These are phyloP conservation scores for Ariolimax columbianus DNA, from an alignment of 2,888 invertebrate genomes.

Conservation along the genomic window DNA sequence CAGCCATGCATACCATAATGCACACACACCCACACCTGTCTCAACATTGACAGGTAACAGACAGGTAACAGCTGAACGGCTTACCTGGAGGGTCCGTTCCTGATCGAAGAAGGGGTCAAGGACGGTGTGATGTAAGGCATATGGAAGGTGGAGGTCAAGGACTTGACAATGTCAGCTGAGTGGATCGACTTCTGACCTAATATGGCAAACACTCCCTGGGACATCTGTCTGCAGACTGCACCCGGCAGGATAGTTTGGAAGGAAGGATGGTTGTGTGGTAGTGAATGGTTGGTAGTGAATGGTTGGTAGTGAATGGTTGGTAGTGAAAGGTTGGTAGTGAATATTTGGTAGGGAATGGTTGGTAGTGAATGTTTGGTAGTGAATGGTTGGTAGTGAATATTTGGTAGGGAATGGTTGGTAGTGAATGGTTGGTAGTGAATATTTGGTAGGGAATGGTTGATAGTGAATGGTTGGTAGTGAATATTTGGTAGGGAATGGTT, in stretches of 20 bases:
- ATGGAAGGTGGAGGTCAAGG: constrained; percentile 67
- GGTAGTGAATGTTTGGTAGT: not conserved
- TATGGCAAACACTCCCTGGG: constrained; percentile 69
- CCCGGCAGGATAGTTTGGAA: constrained; percentile 41
- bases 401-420: not conserved
- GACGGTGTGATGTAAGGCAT: constrained; percentile 71
- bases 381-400: not conserved
- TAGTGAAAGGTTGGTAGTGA: not conserved
- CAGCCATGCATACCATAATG: no score
- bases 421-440: not conserved
- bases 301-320: not conserved
- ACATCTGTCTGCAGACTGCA: constrained; percentile 71
- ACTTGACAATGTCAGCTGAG: constrained; percentile 66
- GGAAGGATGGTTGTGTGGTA: not conserved
- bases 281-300: not conserved
- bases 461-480: not conserved
- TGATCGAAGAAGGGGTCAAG: constrained; percentile 55
- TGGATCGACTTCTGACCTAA: constrained; percentile 67
- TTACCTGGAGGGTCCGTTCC: constrained; percentile 42
- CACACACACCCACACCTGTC: not conserved
- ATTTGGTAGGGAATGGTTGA: not conserved
- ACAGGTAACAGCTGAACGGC: not conserved
- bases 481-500: not conserved
- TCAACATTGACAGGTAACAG: no score
- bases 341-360: not conserved